Conservation (phyloP, 2,797 vertebrate genomes). For the Tarsius wallacei region DNA sequence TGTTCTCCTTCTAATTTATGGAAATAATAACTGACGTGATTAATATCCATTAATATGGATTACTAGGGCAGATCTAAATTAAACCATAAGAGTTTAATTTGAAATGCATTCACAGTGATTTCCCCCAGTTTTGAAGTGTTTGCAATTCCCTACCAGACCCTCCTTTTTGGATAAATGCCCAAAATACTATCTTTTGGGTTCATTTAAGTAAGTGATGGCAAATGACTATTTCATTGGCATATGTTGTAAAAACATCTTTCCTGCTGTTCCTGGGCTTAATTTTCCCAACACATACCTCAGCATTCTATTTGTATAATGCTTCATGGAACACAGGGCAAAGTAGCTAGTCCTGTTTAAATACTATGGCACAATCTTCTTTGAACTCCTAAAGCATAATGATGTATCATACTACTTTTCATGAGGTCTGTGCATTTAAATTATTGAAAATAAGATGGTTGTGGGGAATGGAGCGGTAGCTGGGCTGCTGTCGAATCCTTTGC, state of each 20-base stretch:
- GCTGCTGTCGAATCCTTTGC: no score
- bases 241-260: constrained; percentile 49
- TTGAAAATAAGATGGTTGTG: not conserved
- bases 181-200: constrained; percentile 62
- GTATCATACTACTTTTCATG: not conserved
- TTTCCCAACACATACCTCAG: not conserved
- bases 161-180: constrained; percentile 69
- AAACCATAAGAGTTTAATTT: constrained; percentile 60
- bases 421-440: not conserved
- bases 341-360: not conserved
- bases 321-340: not conserved
- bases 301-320: not conserved
- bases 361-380: not conserved
- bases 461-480: no score
- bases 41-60: constrained; percentile 49
- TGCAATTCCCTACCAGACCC: constrained; percentile 31
- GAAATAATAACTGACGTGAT: constrained; percentile 37
- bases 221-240: constrained; percentile 57
- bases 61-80: constrained; percentile 58
- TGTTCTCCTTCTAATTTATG: not conserved
- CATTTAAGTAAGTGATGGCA: constrained; percentile 59
- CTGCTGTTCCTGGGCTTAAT: constrained; percentile 3
- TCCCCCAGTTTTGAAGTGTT: constrained; percentile 65
- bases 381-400: not conserved
- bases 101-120: constrained; percentile 55